Percentiles rank a stretch among this genome's conserved stretches.
phyloP scores from a whole-genome alignment of 2,888 invertebrate species.

The Tetragnatha montana region DNA sequence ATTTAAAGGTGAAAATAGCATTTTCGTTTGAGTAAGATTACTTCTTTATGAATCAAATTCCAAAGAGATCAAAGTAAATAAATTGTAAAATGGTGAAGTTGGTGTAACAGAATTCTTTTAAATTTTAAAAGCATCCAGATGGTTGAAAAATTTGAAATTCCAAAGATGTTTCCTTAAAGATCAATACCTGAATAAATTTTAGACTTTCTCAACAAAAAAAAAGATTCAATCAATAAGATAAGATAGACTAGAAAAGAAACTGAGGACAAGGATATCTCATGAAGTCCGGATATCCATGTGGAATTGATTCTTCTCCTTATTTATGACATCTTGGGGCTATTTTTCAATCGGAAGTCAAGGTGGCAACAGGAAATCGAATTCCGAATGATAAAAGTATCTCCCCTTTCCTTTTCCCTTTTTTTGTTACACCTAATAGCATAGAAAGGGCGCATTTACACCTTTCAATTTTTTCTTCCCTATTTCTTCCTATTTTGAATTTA shows the following conservation, averaged over 20 bases:
- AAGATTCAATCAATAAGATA: neutral
- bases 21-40: too few relatives aligned
- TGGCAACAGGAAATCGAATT: constrained; percentile 38
- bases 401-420: constrained; percentile 12
- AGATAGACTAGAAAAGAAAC: neutral
- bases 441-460: constrained; percentile 5
- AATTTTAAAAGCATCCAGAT: neutral
- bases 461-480: neutral
- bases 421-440: neutral
- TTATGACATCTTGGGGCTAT: neutral
- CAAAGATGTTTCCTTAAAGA: neutral
- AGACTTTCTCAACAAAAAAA: neutral
- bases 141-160: neutral
- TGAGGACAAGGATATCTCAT: neutral
- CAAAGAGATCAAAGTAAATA: too few relatives aligned
- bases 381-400: constrained; percentile 1
- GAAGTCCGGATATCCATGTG: neutral
- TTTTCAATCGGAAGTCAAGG: constrained; percentile 48
- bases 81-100: neutral
- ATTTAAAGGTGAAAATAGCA: too few relatives aligned
- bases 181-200: neutral
- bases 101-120: neutral
- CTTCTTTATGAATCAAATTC: too few relatives aligned
- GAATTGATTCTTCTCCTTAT: constrained; percentile 6
- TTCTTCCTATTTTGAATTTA: neutral